Evolutionary conservation across 1,140 invertebrate species (phyloP).

Genomic region (Whitmania pigra): DNA sequence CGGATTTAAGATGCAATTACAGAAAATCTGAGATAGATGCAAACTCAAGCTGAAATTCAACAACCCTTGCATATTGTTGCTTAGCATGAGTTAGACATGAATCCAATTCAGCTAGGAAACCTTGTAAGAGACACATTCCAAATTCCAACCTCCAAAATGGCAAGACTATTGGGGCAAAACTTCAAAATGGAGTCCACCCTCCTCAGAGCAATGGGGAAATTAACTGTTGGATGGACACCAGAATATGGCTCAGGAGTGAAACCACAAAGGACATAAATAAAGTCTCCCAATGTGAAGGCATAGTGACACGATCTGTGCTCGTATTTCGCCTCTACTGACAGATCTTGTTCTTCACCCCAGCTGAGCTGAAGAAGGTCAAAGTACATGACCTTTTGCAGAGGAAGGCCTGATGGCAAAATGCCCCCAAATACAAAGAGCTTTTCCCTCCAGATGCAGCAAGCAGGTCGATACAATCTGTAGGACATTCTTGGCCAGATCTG

Average conservation of each 20-base stretch:
- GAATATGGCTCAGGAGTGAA: not conserved
- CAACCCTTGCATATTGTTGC: no score
- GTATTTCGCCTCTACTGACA: not conserved
- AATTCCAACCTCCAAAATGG: not conserved
- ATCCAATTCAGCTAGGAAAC: no score
- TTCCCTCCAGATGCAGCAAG: conserved; percentile 12
- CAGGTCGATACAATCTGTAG: conserved; percentile 16
- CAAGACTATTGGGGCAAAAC: not conserved
- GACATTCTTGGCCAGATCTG: conserved; percentile 21
- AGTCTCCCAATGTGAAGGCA: conserved; percentile 16
- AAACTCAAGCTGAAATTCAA: no score
- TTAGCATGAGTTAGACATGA: no score
- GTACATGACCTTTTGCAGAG: conserved; percentile 16
- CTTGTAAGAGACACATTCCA: no score
- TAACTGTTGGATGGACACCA: not conserved
- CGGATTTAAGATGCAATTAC: no score
- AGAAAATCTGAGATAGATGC: no score
- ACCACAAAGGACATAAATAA: conserved; percentile 20
- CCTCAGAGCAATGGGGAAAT: not conserved
- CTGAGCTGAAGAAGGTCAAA: conserved; percentile 18
- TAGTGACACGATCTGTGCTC: conserved; percentile 20
- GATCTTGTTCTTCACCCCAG: conserved; percentile 19
- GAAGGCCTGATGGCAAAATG: conserved; percentile 16
- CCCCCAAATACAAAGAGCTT: conserved; percentile 23
- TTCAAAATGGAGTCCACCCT: conserved; percentile 6